These are phyloP conservation scores for Philaethria dido DNA, from an alignment of 2,888 invertebrate genomes.

Conservation along the genomic window DNA sequence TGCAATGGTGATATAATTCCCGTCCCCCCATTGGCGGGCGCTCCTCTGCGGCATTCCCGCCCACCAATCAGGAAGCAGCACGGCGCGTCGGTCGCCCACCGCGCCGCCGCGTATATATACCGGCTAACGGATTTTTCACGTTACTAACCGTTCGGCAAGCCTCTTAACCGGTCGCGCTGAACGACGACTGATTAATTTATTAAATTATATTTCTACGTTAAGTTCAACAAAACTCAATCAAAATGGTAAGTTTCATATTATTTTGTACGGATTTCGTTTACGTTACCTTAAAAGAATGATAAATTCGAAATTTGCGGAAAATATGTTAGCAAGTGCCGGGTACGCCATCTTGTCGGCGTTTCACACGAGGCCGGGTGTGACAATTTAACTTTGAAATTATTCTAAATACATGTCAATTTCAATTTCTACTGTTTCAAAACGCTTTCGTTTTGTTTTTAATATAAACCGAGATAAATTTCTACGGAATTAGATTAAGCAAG, in stretches of 20 bases:
- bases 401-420: neutral
- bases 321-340: slow-evolving; percentile 47
- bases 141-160: slow-evolving; percentile 87
- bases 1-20: slow-evolving; percentile 78
- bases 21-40: slow-evolving; percentile 74
- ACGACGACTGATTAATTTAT: slow-evolving; percentile 78
- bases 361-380: slow-evolving; percentile 45
- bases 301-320: slow-evolving; percentile 24
- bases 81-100: slow-evolving; percentile 80
- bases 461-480: neutral
- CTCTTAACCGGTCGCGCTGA: slow-evolving; percentile 87
- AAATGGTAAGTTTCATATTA: slow-evolving; percentile 73
- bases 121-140: slow-evolving; percentile 68
- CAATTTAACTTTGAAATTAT: slow-evolving; percentile 44
- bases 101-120: slow-evolving; percentile 82
- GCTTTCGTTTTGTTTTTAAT: slow-evolving; percentile 10
- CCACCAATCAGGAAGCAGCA: slow-evolving; percentile 74
- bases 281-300: neutral
- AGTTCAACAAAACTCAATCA: slow-evolving; percentile 77
- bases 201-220: slow-evolving; percentile 75
- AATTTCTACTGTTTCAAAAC: neutral
- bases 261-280: slow-evolving; percentile 4
- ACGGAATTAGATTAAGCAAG: neutral
- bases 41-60: slow-evolving; percentile 71
- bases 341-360: slow-evolving; percentile 75